Evolutionary conservation across 2,113 vertebrate genomes (phyloP).

Genomic region (Aspidoscelis tigris): DNA sequence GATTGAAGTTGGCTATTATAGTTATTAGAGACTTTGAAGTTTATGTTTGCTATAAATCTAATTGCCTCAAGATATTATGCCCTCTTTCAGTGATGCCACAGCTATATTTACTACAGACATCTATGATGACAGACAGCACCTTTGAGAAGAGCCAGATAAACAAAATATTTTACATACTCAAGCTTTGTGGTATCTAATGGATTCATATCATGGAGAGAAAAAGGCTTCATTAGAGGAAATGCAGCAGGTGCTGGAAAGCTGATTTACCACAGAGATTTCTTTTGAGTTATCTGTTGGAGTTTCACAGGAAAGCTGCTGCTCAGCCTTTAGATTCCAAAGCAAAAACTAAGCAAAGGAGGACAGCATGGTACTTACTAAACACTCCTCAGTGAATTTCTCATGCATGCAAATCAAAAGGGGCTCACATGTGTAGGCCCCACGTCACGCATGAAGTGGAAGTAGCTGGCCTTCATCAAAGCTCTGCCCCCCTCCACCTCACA

Average conservation of each 20-base stretch:
- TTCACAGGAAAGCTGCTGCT: background rate
- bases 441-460: no score
- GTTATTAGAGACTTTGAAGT: constrained; percentile 64
- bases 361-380: background rate
- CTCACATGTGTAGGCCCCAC: no score
- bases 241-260: constrained; percentile 45
- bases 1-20: constrained; percentile 60
- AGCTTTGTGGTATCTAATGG: constrained; percentile 55
- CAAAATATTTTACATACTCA: constrained; percentile 62
- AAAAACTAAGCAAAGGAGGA: constrained; percentile 8
- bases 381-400: constrained; percentile 20
- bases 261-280: constrained; percentile 54
- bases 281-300: constrained; percentile 46
- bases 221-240: constrained; percentile 62
- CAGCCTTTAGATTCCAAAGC: constrained; percentile 31
- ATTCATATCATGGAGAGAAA: constrained; percentile 62
- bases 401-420: no score
- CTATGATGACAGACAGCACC: constrained; percentile 60
- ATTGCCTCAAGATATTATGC: constrained; percentile 41
- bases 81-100: constrained; percentile 42
- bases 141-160: constrained; percentile 68
- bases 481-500: no score
- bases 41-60: constrained; percentile 58
- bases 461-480: no score
- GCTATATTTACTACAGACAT: constrained; percentile 60